Evolutionary conservation across 2,888 invertebrate species (phyloP), one percentile per base, ranked within the genome.

Genomic region (Ormyrus labotus): DNA sequence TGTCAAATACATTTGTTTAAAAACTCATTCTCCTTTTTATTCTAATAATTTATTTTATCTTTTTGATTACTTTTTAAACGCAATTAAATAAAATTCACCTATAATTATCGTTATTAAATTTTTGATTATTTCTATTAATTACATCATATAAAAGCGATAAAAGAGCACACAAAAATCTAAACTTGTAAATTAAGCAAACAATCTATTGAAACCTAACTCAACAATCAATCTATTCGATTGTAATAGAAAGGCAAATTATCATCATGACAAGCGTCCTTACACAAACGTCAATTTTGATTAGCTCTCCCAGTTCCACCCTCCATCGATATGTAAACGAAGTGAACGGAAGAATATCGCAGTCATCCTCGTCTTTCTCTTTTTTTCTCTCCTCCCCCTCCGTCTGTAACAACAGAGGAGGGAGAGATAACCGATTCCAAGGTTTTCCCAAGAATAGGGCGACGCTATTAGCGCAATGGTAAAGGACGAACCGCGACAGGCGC

Each of bases 391-490:
- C 34, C 34, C 34, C 34, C 34, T 34, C 34, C 34, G 3, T 34
- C 34, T 34, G 34, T 34, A n/a, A 7, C 50, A 50, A 48, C 60
- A 34, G 50, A 13, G 51, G 50, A 53, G 19, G 55, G 10, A 71
- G 53, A 55, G 34, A 48, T 2, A 60, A n/a, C 58, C 34, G 34
- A 0, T 34, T 34, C 55, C 8, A 73, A 64, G 64, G 45, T 55
- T 48, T 34, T 4, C 34, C 55, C 9, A 11, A 19, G 60, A 60
- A n/a, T 34, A 10, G 51, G 63, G 58, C 34, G 34, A 34, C 34
- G 34, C 72, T 78, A 71, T 78, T 78, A 72, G 60, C 63, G 45
- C 63, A 67, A 67, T 53, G 34, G 61, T 61, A 72, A 53, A n/a
- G 53, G 58, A 65, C 58, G 76, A 60, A 7, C 53, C 61, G 19